Percentiles rank a stretch among this genome's conserved stretches.
Evolutionary conservation across 2,888 invertebrate species (phyloP).

Genomic region (Electrophaes corylata): DNA sequence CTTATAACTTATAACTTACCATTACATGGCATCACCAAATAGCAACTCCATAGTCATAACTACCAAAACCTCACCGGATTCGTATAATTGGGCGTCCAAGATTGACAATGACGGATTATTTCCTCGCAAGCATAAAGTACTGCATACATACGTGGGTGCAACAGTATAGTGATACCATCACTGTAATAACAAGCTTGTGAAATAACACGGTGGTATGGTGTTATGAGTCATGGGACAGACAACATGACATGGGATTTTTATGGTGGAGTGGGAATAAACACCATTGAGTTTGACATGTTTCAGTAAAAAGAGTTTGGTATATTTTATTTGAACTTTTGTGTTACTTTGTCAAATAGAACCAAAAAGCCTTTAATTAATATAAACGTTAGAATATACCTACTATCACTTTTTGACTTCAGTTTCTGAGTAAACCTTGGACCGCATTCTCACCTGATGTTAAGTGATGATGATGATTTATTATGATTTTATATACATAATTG

Average conservation of each 20-base stretch:
- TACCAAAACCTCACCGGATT: conserved; percentile 37
- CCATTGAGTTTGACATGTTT: neutral
- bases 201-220: conserved; percentile 48
- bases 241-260: conserved; percentile 7
- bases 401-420: neutral
- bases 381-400: too few relatives aligned
- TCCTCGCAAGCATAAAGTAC: conserved; percentile 59
- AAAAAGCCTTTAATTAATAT: too few relatives aligned
- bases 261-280: neutral
- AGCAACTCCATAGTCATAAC: conserved; percentile 23
- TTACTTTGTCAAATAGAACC: neutral
- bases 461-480: too few relatives aligned
- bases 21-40: too few relatives aligned
- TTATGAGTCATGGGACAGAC: conserved; percentile 49
- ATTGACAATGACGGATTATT: conserved; percentile 78
- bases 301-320: neutral
- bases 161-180: conserved; percentile 52
- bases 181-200: conserved; percentile 61
- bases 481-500: too few relatives aligned
- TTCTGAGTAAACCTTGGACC: too few relatives aligned
- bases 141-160: conserved; percentile 60
- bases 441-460: too few relatives aligned
- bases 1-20: too few relatives aligned
- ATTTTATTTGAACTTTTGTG: neutral
- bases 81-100: conserved; percentile 69